Conservation (phyloP, 2,113 vertebrate genomes). For the Rana temporaria region DNA sequence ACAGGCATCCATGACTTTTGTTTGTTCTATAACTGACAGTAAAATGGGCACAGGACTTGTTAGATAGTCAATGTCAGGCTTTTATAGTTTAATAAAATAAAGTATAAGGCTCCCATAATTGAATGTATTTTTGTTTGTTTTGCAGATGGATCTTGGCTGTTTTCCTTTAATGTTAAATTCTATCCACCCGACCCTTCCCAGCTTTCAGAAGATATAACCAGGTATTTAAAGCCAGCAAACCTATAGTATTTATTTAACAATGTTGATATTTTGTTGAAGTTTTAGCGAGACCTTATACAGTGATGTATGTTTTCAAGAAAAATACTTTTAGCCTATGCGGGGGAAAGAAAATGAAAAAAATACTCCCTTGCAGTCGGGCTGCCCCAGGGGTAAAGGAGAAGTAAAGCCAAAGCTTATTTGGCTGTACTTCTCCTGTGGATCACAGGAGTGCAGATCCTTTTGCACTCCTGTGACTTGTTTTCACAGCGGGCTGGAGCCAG, state of each 20-base stretch:
- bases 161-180: slow-evolving; percentile 97
- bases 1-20: background rate
- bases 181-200: slow-evolving; percentile 96
- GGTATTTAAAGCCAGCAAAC: slow-evolving; percentile 73
- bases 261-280: too few species aligned
- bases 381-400: too few species aligned
- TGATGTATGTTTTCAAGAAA: too few species aligned
- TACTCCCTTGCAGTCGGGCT: too few species aligned
- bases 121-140: slow-evolving; percentile 32
- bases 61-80: background rate
- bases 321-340: too few species aligned
- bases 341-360: too few species aligned
- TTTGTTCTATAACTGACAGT: background rate
- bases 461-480: too few species aligned
- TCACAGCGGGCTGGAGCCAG: too few species aligned
- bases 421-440: too few species aligned
- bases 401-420: too few species aligned
- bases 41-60: background rate
- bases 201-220: slow-evolving; percentile 95
- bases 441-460: too few species aligned
- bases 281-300: too few species aligned
- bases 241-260: background rate
- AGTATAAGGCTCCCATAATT: background rate
- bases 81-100: background rate
- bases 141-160: slow-evolving; percentile 92